Evolutionary conservation across 2,888 invertebrate genomes (phyloP).

Genomic region (Drosophila neutralis): DNA sequence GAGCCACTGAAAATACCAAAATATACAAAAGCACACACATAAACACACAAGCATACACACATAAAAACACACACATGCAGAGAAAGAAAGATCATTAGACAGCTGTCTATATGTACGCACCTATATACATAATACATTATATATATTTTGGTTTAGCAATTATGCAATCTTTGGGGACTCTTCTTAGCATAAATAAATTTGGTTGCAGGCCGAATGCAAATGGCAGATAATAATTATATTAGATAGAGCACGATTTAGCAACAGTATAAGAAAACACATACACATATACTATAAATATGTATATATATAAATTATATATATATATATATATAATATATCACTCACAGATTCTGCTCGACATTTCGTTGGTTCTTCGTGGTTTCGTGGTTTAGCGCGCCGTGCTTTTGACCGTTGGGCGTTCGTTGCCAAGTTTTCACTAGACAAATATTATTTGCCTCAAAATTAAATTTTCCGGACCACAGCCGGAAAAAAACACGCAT

Average conservation of each 20-base stretch:
- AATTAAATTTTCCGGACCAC: conserved; percentile 65
- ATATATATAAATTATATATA: conserved; percentile 12
- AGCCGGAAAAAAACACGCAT: conserved; percentile 59
- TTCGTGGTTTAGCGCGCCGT: conserved; percentile 54
- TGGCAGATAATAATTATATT: conserved; percentile 64
- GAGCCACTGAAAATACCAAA: conserved; percentile 53
- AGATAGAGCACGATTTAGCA: conserved; percentile 40
- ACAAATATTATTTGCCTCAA: conserved; percentile 65
- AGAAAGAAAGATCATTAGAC: conserved; percentile 29
- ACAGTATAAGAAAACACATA: conserved; percentile 28
- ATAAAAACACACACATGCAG: conserved; percentile 15
- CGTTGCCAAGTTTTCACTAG: conserved; percentile 77
- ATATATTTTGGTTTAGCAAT: conserved; percentile 62
- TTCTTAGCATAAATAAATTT: conserved; percentile 45
- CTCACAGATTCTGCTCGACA: conserved; percentile 73
- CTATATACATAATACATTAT: conserved; percentile 14
- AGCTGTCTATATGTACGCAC: conserved; percentile 41
- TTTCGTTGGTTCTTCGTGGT: conserved; percentile 52
- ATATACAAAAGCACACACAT: conserved; percentile 50
- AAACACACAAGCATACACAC: conserved; percentile 13
- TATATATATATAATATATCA: conserved; percentile 21
- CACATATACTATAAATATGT: conserved; percentile 17
- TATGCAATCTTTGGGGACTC: conserved; percentile 71
- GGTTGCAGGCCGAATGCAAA: conserved; percentile 37
- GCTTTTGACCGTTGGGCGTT: conserved; percentile 59